Base-by-base conservation (phyloP, 2,113 vertebrate genomes). In the Gulo gulo region DNA sequence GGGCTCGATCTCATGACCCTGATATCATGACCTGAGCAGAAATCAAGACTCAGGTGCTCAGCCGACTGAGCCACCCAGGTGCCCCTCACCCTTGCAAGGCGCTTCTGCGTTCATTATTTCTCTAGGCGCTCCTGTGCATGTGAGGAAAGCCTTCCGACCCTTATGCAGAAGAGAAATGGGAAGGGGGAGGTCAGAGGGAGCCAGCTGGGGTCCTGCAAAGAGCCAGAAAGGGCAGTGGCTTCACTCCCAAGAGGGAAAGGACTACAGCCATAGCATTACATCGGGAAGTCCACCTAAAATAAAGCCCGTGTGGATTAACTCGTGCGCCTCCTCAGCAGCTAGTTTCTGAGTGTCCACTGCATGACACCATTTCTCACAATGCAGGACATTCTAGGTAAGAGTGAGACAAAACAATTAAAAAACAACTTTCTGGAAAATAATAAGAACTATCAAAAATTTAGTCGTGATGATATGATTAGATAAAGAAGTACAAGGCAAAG, bases 251-350 rank as follows among this genome's bases (percentile, higher is more conserved):
- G 50, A 7, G 29, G 21, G 2, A 1, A 14, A 59, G 50, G 29
- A 45, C 21, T 23, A 3, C 0, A 63, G 21, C 6, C 1, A 7
- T 45, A 20, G 7, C 5, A 11, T 55, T 6, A 4, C 2, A 3
- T 26, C 13, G 42, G 12, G 8, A 50, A 52, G 55, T 29, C 42
- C 14, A n/a, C 14, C 1, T 4, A 3, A 55, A 65, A 14, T 36
- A 11, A 59, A 34, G 4, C 39, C 14, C 45, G 7, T 0, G 9
- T 29, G 18, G 21, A 29, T 20, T 29, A 7, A 6, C 6, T 15
- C 11, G n/a, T 7, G 7, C 0, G 1, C 18, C 29, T 42, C 9
- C 13, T 52, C 39, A 52, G 1, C 39, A 20, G 13, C 24, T 5
- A 4, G 3, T 18, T 23, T 5, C 4, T 13, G 4, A 12, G n/a